A percentile compares a stretch with the other conserved stretches of the same genome.
Evolutionary conservation across 2,113 vertebrate genomes (phyloP).

Genomic region (Piaya cayana): DNA sequence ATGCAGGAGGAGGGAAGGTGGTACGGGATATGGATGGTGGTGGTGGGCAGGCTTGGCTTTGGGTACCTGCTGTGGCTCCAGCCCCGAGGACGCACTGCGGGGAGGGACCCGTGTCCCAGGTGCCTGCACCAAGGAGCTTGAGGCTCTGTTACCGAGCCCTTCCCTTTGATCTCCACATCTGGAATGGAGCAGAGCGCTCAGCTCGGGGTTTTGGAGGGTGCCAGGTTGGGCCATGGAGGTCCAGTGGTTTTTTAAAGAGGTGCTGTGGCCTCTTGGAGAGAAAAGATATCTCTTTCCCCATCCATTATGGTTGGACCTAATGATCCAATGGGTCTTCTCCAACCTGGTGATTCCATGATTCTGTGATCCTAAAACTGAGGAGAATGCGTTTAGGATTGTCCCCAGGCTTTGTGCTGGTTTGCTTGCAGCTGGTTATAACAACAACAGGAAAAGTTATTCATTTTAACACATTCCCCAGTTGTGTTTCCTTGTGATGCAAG

Average conservation of each 20-base stretch:
- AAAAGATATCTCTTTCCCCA: not conserved
- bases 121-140: not conserved
- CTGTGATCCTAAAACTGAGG: not conserved
- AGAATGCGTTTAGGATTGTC: not conserved
- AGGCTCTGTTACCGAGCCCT: not conserved
- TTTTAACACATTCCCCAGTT: not conserved
- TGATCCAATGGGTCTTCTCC: too few species aligned
- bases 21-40: not conserved
- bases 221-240: not conserved
- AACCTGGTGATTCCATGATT: too few species aligned
- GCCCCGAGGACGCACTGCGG: not conserved
- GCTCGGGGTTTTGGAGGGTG: not conserved
- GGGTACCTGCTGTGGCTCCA: not conserved
- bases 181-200: not conserved
- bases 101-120: not conserved
- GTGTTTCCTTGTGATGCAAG: not conserved
- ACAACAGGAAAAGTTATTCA: not conserved
- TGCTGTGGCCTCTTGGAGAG: not conserved
- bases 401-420: too few species aligned
- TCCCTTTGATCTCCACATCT: not conserved
- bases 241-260: not conserved
- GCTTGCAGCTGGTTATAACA: conserved; percentile 3
- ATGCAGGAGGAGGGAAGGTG: not conserved
- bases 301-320: too few species aligned
- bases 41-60: rapidly evolving